Evolutionary conservation across 2,797 vertebrate species (phyloP).

Genomic region (Squalus acanthias): DNA sequence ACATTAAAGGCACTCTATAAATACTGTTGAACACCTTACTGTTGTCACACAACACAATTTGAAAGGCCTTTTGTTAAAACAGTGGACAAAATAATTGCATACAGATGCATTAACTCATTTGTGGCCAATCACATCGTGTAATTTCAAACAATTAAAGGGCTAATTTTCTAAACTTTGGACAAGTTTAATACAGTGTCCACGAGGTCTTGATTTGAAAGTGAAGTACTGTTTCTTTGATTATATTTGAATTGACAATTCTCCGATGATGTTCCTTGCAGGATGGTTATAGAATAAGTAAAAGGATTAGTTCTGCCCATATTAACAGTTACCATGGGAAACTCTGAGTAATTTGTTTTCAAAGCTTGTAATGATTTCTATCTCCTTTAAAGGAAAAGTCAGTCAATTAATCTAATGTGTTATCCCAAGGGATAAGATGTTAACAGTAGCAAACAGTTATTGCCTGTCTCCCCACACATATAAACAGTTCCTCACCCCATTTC

Average conservation of each 20-base stretch:
- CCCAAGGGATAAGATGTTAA: not conserved
- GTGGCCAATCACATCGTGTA: not conserved
- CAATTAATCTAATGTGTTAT: not conserved
- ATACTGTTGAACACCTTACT: not conserved
- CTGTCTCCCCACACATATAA: not conserved
- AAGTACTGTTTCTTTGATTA: not conserved
- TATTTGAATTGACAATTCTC: constrained; percentile 10
- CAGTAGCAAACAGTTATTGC: not conserved
- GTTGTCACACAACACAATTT: not conserved
- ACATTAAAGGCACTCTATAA: not conserved
- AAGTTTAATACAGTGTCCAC: not conserved
- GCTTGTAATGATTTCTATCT: not conserved
- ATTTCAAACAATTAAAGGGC: not conserved
- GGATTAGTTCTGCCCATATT: not conserved
- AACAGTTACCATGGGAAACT: not conserved
- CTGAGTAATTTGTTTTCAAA: not conserved
- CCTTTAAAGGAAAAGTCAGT: not conserved
- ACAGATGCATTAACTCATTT: not conserved
- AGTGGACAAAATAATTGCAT: not conserved
- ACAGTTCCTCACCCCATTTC: not conserved
- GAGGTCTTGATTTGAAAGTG: not conserved
- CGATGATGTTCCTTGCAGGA: not conserved
- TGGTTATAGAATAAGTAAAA: not conserved
- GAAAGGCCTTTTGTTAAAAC: not conserved
- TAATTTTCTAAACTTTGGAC: not conserved